These are phyloP conservation scores for Copsychus sechellarum DNA, from an alignment of 2,113 vertebrate species.

Conservation along the genomic window DNA sequence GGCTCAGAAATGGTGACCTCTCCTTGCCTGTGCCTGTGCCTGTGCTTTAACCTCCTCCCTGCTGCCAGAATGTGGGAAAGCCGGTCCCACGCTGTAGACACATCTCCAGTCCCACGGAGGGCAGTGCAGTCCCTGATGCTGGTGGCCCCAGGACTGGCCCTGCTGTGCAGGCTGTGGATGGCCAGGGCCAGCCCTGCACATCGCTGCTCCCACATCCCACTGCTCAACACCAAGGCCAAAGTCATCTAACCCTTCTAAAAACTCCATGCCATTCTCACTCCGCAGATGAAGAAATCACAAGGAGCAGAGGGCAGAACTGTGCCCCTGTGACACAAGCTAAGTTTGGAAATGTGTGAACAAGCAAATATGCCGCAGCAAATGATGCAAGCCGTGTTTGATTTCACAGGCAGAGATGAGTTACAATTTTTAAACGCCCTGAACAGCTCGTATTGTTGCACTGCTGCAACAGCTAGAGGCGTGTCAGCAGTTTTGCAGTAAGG, in stretches of 20 bases:
- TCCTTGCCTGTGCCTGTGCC: not conserved
- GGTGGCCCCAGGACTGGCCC: not conserved
- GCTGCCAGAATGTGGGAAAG: not conserved
- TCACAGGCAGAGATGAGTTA: not conserved
- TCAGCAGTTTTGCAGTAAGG: constrained; percentile 2
- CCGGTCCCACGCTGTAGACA: fast-evolving
- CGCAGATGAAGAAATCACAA: not conserved
- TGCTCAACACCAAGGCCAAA: not conserved
- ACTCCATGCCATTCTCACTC: not conserved
- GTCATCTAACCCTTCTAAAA: not conserved
- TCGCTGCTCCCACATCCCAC: not conserved
- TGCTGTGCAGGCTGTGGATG: not conserved
- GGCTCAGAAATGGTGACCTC: fast-evolving
- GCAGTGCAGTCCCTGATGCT: not conserved
- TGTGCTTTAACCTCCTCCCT: not conserved
- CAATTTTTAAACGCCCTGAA: not conserved
- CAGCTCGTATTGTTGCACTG: not conserved
- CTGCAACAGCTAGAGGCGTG: not conserved
- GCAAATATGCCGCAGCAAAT: not conserved
- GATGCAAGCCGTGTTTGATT: not conserved
- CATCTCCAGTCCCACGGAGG: not conserved
- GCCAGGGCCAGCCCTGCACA: not conserved
- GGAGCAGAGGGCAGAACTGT: not conserved
- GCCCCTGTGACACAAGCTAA: not conserved
- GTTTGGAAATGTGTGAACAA: not conserved